Percentiles rank a stretch among this genome's conserved stretches.
Conservation (phyloP, 1,140 invertebrate species). For the Drosophila pseudoananassae region DNA sequence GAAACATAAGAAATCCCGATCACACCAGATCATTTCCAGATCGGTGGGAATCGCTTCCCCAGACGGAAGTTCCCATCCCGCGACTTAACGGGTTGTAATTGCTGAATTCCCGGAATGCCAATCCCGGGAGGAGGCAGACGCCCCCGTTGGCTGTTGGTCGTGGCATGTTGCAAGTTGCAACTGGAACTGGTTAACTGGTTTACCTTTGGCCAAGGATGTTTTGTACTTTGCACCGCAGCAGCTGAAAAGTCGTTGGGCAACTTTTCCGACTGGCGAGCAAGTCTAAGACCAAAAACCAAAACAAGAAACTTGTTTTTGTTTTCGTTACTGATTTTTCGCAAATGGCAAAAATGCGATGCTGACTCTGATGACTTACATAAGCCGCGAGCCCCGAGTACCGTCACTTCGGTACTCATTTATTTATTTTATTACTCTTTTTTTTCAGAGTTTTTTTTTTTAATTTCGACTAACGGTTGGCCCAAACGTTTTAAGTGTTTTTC, state of each 20-base stretch:
- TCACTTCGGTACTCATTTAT: conserved; percentile 5
- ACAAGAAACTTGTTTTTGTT: conserved; percentile 68
- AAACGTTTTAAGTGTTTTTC: conserved; percentile 54
- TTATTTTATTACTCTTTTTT: conserved; percentile 2
- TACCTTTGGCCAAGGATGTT: conserved; percentile 79
- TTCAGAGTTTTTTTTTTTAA: conserved; percentile 4
- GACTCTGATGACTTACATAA: conserved; percentile 74
- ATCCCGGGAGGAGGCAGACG: conserved; percentile 44
- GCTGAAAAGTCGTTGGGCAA: conserved; percentile 68
- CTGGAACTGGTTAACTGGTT: conserved; percentile 72
- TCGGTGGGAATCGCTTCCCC: conserved; percentile 31
- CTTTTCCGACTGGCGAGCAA: conserved; percentile 54
- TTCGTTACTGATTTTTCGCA: conserved; percentile 42
- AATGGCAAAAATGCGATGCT: conserved; percentile 62
- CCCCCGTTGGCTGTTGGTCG: conserved; percentile 38
- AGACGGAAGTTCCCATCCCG: conserved; percentile 39
- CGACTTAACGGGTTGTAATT: conserved; percentile 38
- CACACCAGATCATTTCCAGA: conserved; percentile 11
- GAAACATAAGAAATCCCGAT: not conserved
- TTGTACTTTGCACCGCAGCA: conserved; percentile 54
- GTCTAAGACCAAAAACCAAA: conserved; percentile 57
- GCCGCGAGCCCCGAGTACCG: conserved; percentile 6
- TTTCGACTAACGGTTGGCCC: conserved; percentile 33
- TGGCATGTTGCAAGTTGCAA: conserved; percentile 21
- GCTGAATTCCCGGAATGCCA: conserved; percentile 28